Percentiles rank a stretch among this genome's conserved stretches.
Conservation (phyloP, 2,113 vertebrate genomes). For the Periophthalmus modestus region DNA sequence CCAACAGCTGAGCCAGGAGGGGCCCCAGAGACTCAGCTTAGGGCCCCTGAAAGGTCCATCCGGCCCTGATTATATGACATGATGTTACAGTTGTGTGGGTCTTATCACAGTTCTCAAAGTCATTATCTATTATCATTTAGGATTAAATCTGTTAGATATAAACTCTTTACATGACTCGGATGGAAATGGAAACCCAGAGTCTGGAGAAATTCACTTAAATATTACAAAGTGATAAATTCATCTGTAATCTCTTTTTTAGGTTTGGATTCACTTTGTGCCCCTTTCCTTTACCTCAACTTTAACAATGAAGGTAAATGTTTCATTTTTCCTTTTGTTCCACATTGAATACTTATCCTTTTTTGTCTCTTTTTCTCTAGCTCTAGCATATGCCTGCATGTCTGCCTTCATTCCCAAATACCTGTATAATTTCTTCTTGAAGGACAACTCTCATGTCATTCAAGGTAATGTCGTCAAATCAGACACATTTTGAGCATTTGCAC, state of each 20-base stretch:
- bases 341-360: background rate
- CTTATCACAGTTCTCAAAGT: too few species aligned
- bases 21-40: too few species aligned
- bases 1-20: too few species aligned
- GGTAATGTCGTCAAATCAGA: constrained; percentile 76
- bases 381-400: constrained; percentile 98
- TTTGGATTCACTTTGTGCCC: constrained; percentile 96
- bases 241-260: constrained; percentile 72
- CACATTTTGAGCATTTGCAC: background rate
- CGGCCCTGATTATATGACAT: too few species aligned
- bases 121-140: too few species aligned
- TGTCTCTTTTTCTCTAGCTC: constrained; percentile 70
- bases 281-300: constrained; percentile 97
- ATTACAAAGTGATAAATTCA: background rate
- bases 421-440: constrained; percentile 98
- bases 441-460: constrained; percentile 99
- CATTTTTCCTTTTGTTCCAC: background rate
- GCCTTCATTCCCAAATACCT: constrained; percentile 99
- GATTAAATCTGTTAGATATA: too few species aligned
- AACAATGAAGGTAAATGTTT: constrained; percentile 90
- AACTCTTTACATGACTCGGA: too few species aligned
- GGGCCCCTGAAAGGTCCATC: too few species aligned
- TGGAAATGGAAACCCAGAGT: too few species aligned
- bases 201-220: too few species aligned
- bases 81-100: too few species aligned